These are phyloP conservation scores for Calliphora vomitoria DNA, from an alignment of 2,888 invertebrate species.

Conservation along the genomic window DNA sequence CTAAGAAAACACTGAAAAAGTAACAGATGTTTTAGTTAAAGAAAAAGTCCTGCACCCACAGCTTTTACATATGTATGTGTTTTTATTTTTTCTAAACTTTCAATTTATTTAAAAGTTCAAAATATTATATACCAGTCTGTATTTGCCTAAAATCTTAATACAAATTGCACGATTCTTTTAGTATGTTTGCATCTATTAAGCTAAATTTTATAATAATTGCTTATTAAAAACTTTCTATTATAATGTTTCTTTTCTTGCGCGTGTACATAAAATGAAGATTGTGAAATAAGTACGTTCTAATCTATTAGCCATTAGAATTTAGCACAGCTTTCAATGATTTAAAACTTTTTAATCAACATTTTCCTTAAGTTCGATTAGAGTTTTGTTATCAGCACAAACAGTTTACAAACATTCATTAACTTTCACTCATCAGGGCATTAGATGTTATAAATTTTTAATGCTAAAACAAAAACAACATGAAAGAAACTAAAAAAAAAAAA, in stretches of 20 bases:
- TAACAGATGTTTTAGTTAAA: slow-evolving; percentile 48
- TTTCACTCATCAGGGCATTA: not conserved
- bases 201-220: not conserved
- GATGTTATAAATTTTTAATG: not conserved
- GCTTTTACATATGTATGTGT: not conserved
- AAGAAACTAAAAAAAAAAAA: not conserved
- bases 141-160: not conserved
- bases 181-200: not conserved
- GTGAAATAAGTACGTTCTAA: not conserved
- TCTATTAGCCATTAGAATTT: slow-evolving; percentile 4
- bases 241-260: not conserved
- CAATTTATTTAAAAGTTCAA: not conserved
- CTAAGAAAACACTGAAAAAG: slow-evolving; percentile 22
- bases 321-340: not conserved
- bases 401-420: not conserved
- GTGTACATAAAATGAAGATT: not conserved
- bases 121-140: not conserved
- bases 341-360: slow-evolving; percentile 27
- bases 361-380: slow-evolving; percentile 13
- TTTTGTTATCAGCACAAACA: slow-evolving; percentile 14
- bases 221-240: not conserved
- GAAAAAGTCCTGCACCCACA: not conserved
- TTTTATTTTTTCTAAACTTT: slow-evolving; percentile 1
- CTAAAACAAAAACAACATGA: not conserved
- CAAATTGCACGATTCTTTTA: not conserved